Evolutionary conservation across 2,113 vertebrate genomes (phyloP).

Genomic region (Grammomys surdaster): DNA sequence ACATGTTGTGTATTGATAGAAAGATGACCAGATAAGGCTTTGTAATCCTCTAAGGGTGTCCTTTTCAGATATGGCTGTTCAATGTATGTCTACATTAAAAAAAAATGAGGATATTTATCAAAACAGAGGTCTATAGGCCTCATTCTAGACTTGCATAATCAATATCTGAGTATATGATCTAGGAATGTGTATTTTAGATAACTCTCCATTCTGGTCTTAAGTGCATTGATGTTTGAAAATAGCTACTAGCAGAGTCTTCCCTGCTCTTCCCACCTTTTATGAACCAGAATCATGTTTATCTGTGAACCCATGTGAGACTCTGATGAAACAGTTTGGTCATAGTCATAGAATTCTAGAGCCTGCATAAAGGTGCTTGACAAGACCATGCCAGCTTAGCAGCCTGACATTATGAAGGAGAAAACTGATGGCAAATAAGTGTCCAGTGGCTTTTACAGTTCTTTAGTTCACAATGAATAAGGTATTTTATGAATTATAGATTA

Average conservation of each 20-base stretch:
- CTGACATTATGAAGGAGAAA: background rate
- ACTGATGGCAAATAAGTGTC: background rate
- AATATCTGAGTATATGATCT: background rate
- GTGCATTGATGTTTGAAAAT: background rate
- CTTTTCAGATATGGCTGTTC: background rate
- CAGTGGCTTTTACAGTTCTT: background rate
- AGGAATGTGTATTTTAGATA: background rate
- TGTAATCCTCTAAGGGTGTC: background rate
- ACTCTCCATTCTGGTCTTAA: background rate
- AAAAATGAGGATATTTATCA: slow-evolving; percentile 2
- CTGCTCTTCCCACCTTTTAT: background rate
- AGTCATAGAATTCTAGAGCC: slow-evolving; percentile 70
- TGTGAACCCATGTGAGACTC: slow-evolving; percentile 4
- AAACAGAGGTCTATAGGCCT: background rate
- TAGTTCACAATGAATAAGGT: background rate
- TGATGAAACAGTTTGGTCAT: slow-evolving; percentile 69
- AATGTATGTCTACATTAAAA: background rate
- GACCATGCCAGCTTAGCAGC: background rate
- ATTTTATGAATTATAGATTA: background rate
- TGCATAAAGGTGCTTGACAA: background rate
- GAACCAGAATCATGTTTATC: slow-evolving; percentile 12
- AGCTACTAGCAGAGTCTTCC: background rate
- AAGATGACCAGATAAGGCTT: background rate
- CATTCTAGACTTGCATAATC: background rate
- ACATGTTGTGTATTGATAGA: background rate